A percentile compares a stretch with the other conserved stretches of the same genome.
Conservation (phyloP, 2,888 invertebrate genomes). For the Balanococcus diminutus region DNA sequence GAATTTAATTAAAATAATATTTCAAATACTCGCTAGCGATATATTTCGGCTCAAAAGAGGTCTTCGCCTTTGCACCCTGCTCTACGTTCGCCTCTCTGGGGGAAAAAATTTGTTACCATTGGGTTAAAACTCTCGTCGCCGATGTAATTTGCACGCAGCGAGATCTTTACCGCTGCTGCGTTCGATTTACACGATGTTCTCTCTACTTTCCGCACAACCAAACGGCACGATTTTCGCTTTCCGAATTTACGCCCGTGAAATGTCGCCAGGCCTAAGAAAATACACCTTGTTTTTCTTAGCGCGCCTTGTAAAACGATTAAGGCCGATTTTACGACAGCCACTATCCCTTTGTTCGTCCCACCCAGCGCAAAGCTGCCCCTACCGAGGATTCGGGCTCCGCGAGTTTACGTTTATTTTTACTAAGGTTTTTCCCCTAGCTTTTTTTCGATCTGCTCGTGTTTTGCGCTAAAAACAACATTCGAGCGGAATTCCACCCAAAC, state of each 20-base stretch:
- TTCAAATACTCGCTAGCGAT: slow-evolving; percentile 19
- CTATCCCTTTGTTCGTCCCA: background rate
- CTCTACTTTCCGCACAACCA: background rate
- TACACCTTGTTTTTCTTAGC: slow-evolving; percentile 23
- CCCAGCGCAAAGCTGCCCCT: background rate
- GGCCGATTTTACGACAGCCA: slow-evolving; percentile 4
- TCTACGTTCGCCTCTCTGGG: background rate
- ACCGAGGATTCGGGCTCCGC: background rate
- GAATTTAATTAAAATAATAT: slow-evolving; percentile 31
- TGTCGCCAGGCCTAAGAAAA: slow-evolving; percentile 2
- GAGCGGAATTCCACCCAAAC: background rate
- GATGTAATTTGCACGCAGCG: background rate
- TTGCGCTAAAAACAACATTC: background rate
- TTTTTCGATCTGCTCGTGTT: too few species aligned
- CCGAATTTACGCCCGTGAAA: background rate
- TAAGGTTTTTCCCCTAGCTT: background rate
- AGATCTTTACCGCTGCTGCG: background rate
- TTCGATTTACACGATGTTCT: background rate
- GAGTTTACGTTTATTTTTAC: background rate
- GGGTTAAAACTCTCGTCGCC: background rate
- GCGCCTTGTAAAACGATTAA: slow-evolving; percentile 1
- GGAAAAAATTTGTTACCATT: background rate
- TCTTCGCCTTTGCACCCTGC: background rate
- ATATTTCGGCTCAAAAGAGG: background rate
- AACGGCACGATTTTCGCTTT: background rate